Percentiles rank a stretch among this genome's conserved stretches.
These are phyloP conservation scores for Myiagra hebetior DNA, from an alignment of 2,113 vertebrate genomes.

Conservation along the genomic window DNA sequence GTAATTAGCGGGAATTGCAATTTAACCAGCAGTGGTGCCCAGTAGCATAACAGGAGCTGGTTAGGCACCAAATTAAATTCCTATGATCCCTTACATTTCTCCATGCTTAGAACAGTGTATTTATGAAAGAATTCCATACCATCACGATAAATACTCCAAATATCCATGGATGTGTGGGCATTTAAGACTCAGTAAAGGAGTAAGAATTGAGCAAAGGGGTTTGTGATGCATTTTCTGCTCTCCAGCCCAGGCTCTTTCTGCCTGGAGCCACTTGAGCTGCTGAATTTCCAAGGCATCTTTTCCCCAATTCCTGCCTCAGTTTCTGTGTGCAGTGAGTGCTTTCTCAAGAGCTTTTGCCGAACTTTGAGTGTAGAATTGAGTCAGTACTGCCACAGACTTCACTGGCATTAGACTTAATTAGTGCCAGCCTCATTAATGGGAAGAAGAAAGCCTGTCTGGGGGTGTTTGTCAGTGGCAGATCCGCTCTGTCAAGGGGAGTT, in stretches of 20 bases:
- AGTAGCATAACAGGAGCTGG: rapidly evolving
- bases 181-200: neutral
- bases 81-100: rapidly evolving
- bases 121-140: neutral
- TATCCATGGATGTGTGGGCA: rapidly evolving
- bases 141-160: neutral
- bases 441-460: neutral
- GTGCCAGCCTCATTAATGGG: neutral
- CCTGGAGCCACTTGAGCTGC: neutral
- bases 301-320: neutral
- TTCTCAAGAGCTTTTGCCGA: neutral
- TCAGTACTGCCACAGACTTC: neutral
- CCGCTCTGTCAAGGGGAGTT: neutral
- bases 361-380: neutral
- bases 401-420: neutral
- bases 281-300: neutral
- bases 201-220: neutral
- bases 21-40: neutral
- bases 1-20: neutral
- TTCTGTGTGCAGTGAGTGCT: neutral
- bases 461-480: neutral
- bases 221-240: neutral
- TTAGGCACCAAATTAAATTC: neutral
- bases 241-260: neutral
- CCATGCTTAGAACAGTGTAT: neutral